Conservation (phyloP, 2,797 vertebrate genomes). For the Remorina albescens region DNA sequence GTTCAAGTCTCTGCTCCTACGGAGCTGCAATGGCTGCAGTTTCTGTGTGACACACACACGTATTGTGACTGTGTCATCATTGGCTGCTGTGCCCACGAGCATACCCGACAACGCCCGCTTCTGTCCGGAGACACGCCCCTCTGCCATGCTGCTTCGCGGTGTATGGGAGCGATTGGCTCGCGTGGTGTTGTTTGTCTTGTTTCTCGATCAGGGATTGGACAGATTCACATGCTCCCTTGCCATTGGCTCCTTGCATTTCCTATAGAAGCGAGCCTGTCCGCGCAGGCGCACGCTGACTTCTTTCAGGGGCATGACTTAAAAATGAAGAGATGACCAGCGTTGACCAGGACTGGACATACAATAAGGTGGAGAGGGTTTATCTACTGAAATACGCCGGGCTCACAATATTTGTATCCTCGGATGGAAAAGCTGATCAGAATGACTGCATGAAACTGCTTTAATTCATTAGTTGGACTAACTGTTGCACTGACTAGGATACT, state of each 20-base stretch:
- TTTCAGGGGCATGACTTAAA: background rate
- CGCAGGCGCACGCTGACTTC: constrained; percentile 31
- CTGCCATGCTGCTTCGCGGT: constrained; percentile 79
- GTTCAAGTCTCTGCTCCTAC: accelerated
- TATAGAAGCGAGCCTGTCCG: background rate
- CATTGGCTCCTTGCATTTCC: constrained; percentile 47
- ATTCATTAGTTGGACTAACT: background rate
- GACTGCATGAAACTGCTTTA: background rate
- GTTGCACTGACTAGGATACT: background rate
- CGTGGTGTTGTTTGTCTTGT: constrained; percentile 66
- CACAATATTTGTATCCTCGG: too few species aligned
- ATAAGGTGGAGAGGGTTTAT: background rate
- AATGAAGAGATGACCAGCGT: background rate
- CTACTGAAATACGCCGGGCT: background rate
- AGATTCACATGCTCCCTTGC: constrained; percentile 59
- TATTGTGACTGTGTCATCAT: constrained; percentile 71
- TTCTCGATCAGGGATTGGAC: constrained; percentile 60
- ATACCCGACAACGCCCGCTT: constrained; percentile 52
- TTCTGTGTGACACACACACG: background rate
- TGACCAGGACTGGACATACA: background rate
- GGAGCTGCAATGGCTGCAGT: constrained; percentile 69
- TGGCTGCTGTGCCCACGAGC: constrained; percentile 64
- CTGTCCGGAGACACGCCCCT: constrained; percentile 58
- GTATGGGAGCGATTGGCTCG: constrained; percentile 73
- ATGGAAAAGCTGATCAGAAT: too few species aligned